Conservation (phyloP, 2,113 vertebrate genomes). For the Myotis brandtii region DNA sequence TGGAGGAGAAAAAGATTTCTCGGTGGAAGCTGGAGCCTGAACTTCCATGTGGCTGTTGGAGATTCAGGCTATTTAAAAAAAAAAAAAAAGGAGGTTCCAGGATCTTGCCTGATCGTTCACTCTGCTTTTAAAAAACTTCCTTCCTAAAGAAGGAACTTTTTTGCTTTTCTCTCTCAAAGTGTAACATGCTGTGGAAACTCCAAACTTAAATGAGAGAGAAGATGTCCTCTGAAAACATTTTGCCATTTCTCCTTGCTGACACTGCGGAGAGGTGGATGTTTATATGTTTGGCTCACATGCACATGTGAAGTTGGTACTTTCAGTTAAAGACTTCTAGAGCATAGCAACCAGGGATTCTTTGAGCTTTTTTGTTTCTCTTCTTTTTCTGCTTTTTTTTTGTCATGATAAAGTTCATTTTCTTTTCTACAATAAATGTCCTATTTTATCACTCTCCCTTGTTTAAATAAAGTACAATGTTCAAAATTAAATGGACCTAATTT, state of each 20-base stretch:
- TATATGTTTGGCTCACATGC: slow-evolving; percentile 42
- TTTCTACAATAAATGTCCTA: background rate
- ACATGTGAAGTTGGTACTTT: slow-evolving; percentile 17
- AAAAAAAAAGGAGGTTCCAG: background rate
- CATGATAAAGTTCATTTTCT: background rate
- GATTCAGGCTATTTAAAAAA: slow-evolving; percentile 16
- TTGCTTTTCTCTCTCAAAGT: slow-evolving; percentile 15
- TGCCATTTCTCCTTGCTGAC: slow-evolving; percentile 53
- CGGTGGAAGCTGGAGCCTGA: slow-evolving; percentile 72
- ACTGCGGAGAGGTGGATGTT: slow-evolving; percentile 9
- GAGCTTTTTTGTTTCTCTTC: slow-evolving; percentile 38
- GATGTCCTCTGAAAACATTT: slow-evolving; percentile 62
- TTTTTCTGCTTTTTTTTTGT: background rate
- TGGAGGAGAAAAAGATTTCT: slow-evolving; percentile 88
- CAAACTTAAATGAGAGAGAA: slow-evolving; percentile 45
- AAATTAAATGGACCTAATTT: background rate
- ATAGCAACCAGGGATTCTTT: background rate
- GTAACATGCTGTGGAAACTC: slow-evolving; percentile 52
- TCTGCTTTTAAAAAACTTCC: slow-evolving; percentile 63
- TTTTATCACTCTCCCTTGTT: slow-evolving; percentile 20
- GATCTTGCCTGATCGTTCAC: background rate
- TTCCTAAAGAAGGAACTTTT: slow-evolving; percentile 55
- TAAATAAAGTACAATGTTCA: slow-evolving; percentile 38
- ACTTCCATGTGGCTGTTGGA: slow-evolving; percentile 70
- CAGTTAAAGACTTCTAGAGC: slow-evolving; percentile 36